Percentiles rank a stretch among this genome's conserved stretches.
Evolutionary conservation across 2,113 vertebrate genomes (phyloP).

Genomic region (Perca schrenkii): DNA sequence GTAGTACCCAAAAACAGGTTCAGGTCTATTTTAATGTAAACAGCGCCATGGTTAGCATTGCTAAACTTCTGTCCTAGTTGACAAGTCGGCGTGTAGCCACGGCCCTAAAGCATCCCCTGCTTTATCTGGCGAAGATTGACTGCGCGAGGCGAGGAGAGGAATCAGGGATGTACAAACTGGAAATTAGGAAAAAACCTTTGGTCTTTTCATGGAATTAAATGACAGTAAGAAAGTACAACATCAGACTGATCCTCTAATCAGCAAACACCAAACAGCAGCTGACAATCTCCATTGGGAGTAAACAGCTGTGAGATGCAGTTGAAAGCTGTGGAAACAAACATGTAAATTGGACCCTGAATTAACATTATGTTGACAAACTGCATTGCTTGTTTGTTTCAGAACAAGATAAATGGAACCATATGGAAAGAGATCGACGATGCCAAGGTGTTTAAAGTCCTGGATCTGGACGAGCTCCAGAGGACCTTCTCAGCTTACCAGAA

Average conservation of each 20-base stretch:
- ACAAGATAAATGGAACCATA: conserved; percentile 91
- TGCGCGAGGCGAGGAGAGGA: no score
- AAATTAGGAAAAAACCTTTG: no score
- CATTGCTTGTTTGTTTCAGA: conserved; percentile 80
- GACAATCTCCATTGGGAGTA: background rate
- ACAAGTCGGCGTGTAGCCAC: no score
- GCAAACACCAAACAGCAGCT: background rate
- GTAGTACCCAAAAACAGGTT: no score
- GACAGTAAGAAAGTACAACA: background rate
- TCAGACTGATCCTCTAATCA: background rate
- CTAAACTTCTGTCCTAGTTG: no score
- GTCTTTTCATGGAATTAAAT: no score
- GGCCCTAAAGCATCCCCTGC: no score
- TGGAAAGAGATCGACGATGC: conserved; percentile 94
- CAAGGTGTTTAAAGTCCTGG: conserved; percentile 92
- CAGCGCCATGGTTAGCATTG: no score
- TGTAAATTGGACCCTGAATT: background rate
- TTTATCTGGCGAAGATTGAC: no score
- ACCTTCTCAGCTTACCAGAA: conserved; percentile 98
- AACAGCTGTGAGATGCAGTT: background rate
- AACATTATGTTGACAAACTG: background rate
- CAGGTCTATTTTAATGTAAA: no score
- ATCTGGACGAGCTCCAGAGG: conserved; percentile 93
- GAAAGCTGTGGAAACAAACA: background rate
- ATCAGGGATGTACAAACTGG: no score